phyloP scores from a whole-genome alignment of 2,888 invertebrate species.

The Acleris cristana region DNA sequence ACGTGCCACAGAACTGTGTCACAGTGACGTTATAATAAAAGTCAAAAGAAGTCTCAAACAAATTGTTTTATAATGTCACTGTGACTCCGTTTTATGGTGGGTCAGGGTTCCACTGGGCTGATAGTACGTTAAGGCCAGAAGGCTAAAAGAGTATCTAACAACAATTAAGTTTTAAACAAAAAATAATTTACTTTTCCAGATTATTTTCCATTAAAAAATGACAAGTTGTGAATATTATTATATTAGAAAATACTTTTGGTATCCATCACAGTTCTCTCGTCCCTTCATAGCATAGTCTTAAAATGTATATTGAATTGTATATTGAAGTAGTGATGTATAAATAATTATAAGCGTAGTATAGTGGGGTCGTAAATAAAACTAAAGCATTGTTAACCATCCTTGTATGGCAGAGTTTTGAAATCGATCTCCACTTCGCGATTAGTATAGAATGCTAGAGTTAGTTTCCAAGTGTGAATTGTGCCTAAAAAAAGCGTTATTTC shows the following conservation, averaged over 20 bases:
- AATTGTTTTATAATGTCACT: too few species aligned
- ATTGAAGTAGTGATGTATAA: slow-evolving; percentile 23
- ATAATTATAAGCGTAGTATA: slow-evolving; percentile 17
- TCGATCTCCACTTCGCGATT: slow-evolving; percentile 40
- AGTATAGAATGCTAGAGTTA: slow-evolving; percentile 76
- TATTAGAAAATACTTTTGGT: slow-evolving; percentile 44
- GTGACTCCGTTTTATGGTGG: too few species aligned
- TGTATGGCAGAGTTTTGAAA: slow-evolving; percentile 7
- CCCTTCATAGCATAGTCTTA: slow-evolving; percentile 40
- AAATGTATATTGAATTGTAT: slow-evolving; percentile 35
- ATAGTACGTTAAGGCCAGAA: too few species aligned
- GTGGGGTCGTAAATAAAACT: slow-evolving; percentile 6
- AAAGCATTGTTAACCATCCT: slow-evolving; percentile 12
- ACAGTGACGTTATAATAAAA: too few species aligned
- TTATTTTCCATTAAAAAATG: too few species aligned
- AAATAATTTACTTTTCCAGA: too few species aligned
- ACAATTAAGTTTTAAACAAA: too few species aligned
- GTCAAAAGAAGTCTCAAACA: too few species aligned
- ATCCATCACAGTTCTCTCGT: slow-evolving; percentile 54
- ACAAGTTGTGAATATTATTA: background rate
- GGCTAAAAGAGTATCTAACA: too few species aligned
- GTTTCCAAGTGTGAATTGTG: slow-evolving; percentile 75
- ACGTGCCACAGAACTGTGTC: too few species aligned
- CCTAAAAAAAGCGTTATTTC: slow-evolving; percentile 65
- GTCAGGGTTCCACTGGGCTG: too few species aligned